Base-by-base conservation (phyloP, 1,140 invertebrate genomes). In the Aphelenchoides fujianensis region DNA sequence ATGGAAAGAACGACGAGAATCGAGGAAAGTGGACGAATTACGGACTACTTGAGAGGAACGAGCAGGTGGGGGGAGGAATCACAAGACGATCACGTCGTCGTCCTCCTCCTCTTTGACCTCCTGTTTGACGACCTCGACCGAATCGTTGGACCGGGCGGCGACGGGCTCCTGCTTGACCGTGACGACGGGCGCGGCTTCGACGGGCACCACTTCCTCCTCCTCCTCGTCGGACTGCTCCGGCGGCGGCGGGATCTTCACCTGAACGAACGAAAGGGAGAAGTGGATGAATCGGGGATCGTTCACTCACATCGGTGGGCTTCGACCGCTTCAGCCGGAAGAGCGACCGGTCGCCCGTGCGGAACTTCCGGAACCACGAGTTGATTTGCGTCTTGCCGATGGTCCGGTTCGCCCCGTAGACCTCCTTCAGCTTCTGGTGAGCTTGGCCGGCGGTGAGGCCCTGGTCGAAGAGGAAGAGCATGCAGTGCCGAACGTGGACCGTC, bases 381-480 rank as follows among this genome's bases (percentile, higher is more conserved):
- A 59, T 19, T 23, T 48, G 41, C 23, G 55, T 7, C 5, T 5
- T 5, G 7, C 27, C 5, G 7, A 7, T 59, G 5, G 55, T 5
- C 12, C 5, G 5, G 7, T 23, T 5, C 28, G 19, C 5, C 28
- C 5, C 5, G 5, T 59, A 5, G 34, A 59, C 5, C 28, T 32
- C 5, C 5, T 5, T 5, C 19, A 59, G 5, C 55, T 59, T 23
- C 34, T 32, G 55, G 5, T 19, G 34, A 32, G 55, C 55, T 7
- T 59, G 27, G 5, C 5, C 34, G 55, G 5, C 19, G 5, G 55
- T 7, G 5, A 59, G 5, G 28, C 55, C 19, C 23, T 59, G 55
- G 34, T 59, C 55, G 55, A 59, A 59, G 27, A 59, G 5, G 23
- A 59, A 59, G 5, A 59, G 55, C 5, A 59, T 16, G 23, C 55